phyloP scores from a whole-genome alignment of 2,888 invertebrate species.

The Pedicia rivosa region DNA sequence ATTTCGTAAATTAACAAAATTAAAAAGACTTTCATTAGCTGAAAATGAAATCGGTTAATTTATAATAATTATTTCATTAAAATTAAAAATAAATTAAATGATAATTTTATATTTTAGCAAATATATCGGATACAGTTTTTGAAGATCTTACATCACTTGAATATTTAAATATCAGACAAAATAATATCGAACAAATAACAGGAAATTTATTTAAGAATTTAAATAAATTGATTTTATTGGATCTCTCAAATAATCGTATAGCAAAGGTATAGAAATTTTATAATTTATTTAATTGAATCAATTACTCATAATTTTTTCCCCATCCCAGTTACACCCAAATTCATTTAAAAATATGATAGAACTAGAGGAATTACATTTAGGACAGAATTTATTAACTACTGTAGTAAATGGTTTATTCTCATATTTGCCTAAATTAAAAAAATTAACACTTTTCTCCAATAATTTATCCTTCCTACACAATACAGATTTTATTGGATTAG shows the following conservation, averaged over 20 bases:
- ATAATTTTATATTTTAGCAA: constrained; percentile 15
- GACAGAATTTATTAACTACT: constrained; percentile 35
- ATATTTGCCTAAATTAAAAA: constrained; percentile 29
- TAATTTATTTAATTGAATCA: not conserved
- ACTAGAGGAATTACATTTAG: constrained; percentile 35
- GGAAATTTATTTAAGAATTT: constrained; percentile 22
- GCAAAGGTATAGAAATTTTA: constrained; percentile 15
- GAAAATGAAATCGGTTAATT: constrained; percentile 36
- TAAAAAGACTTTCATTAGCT: constrained; percentile 42
- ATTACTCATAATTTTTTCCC: not conserved
- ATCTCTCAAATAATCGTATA: constrained; percentile 27
- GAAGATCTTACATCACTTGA: constrained; percentile 21
- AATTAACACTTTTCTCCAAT: constrained; percentile 39
- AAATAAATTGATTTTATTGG: constrained; percentile 20
- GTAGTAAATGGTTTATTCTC: constrained; percentile 34
- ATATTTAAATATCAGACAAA: constrained; percentile 31
- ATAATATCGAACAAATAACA: constrained; percentile 29
- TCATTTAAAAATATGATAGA: constrained; percentile 33
- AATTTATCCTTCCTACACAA: constrained; percentile 30
- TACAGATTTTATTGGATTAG: constrained; percentile 32
- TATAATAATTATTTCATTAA: no score
- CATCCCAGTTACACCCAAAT: constrained; percentile 22
- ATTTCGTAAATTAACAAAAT: constrained; percentile 32
- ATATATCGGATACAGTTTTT: constrained; percentile 24
- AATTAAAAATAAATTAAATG: no score